Evolutionary conservation across 92 coral and sea anemone species (phyloP), one percentile per base, ranked within the genome.

Genomic region (Epizoanthus ramosus): DNA sequence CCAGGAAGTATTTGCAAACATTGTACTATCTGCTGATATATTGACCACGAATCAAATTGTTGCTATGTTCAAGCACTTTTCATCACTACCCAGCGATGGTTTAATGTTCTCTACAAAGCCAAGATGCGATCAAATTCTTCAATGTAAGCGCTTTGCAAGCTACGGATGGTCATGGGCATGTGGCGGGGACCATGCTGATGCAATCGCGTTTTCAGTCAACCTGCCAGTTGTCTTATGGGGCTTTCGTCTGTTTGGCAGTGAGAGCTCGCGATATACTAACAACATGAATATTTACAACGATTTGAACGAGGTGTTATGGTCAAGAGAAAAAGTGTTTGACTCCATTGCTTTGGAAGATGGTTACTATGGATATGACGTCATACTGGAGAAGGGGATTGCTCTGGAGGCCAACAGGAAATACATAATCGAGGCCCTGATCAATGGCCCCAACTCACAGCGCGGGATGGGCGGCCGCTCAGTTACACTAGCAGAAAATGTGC

Each of bases 401-500:
- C 63, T 77, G 69, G 71, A 77, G 43, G 82, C 82, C 39, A 59
- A 77, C 37, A 77, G 63, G 31, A 41, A 60, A 18, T 77, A 77
- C 71, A 14, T 39, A 2, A 61, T 77, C 43, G 70, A 77, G 63
- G 82, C 82, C 63, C 52, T 77, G 58, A 77, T 77, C 37, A 61
- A 77, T 28, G 82, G 82, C 33, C 82, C 82, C 39, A 77, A 69
- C 25, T 77, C 82, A 12, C 82, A 77, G n/a, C 82, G 82, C n/a
- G 82, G 82, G 63, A 77, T 77, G 71, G 82, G 66, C 15, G 82
- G 82, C 22, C 82, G 71, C 6, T 41, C 82, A 3, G 82, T 69
- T 37, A 63, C 63, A 59, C n/a, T 77, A 21, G 82, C 82, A 41
- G 57, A 77, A 41, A 77, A 77, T 65, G 82, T 77, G 22, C 82